Conservation (phyloP, 1,140 invertebrate species). For the Nasonia giraulti region DNA sequence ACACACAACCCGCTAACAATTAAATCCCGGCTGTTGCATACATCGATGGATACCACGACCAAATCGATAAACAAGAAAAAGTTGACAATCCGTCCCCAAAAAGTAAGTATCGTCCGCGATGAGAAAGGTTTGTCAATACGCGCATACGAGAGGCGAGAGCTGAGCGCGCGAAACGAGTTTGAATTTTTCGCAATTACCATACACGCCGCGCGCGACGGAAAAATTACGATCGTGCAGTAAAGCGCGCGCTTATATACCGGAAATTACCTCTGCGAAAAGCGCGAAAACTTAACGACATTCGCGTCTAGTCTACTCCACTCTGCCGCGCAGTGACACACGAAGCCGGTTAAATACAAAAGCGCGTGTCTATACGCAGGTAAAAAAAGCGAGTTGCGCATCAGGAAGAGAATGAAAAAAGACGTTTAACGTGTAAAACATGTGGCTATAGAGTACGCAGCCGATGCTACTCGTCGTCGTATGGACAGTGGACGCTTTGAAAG, state of each 20-base stretch:
- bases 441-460: not conserved
- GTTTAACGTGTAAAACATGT: slow-evolving; percentile 2
- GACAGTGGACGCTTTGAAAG: no score
- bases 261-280: not conserved
- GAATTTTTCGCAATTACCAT: not conserved
- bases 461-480: no score
- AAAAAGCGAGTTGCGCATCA: not conserved
- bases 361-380: not conserved
- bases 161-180: not conserved
- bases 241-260: not conserved
- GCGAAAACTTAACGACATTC: not conserved
- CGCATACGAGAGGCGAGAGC: no score
- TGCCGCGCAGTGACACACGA: not conserved
- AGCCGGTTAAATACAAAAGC: not conserved
- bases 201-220: not conserved
- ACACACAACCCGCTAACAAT: no score
- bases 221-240: not conserved
- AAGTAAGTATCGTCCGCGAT: no score
- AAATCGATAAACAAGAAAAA: no score
- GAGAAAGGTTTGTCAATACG: no score
- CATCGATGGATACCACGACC: no score
- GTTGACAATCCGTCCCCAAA: no score
- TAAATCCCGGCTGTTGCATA: no score
- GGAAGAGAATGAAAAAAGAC: slow-evolving; percentile 13
- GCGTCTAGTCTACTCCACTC: not conserved